Conservation (phyloP, 2,797 vertebrate genomes). For the Myotis myotis region DNA sequence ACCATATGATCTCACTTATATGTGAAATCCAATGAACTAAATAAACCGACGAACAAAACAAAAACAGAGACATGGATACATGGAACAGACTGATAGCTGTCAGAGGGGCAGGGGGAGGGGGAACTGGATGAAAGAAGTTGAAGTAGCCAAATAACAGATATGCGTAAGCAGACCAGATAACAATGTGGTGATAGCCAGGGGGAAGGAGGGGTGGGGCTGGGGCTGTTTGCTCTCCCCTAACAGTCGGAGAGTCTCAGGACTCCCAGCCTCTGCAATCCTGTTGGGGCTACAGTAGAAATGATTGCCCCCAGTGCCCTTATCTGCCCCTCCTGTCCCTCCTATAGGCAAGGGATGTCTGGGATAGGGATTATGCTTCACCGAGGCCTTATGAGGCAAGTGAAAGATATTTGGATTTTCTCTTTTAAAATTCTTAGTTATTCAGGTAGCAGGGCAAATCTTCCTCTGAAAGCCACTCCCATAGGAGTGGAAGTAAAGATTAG, state of each 20-base stretch:
- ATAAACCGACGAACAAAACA: background rate
- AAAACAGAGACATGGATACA: background rate
- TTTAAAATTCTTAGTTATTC: conserved; percentile 52
- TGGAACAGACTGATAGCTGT: background rate
- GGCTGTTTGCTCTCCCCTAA: conserved; percentile 44
- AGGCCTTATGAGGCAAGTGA: conserved; percentile 5
- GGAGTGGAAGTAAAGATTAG: conserved; percentile 42
- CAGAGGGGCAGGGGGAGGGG: background rate
- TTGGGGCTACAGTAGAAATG: conserved; percentile 24
- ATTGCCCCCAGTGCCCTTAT: background rate
- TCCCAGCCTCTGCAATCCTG: background rate
- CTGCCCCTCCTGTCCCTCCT: background rate
- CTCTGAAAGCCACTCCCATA: conserved; percentile 14
- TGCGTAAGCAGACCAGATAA: background rate
- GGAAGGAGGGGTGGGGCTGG: background rate
- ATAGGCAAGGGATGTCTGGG: background rate
- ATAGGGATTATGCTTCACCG: background rate
- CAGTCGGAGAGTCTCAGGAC: conserved; percentile 9
- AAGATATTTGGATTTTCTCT: conserved; percentile 51
- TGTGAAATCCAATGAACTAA: background rate
- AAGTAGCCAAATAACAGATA: background rate
- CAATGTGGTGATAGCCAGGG: background rate
- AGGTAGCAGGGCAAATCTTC: conserved; percentile 28
- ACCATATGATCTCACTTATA: background rate
- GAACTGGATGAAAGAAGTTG: background rate